Evolutionary conservation across 2,113 vertebrate species (phyloP).

Genomic region (Natator depressus): DNA sequence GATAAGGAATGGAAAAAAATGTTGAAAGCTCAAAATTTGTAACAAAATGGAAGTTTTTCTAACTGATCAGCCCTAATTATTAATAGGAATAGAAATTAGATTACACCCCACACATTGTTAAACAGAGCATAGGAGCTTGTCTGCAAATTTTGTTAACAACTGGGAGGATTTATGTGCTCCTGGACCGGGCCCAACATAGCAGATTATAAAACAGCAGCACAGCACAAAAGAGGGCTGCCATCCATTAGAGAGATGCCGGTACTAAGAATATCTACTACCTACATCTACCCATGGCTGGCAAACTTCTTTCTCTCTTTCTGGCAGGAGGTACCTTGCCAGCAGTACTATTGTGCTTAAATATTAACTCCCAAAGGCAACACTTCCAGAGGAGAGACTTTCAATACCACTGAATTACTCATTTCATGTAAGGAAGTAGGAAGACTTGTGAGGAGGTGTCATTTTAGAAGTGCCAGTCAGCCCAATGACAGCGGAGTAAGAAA

Average conservation of each 20-base stretch:
- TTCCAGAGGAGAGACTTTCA: not conserved
- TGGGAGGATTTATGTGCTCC: conserved; percentile 16
- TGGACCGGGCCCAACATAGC: not conserved
- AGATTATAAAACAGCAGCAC: not conserved
- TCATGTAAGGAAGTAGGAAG: conserved; percentile 10
- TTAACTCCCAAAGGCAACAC: not conserved
- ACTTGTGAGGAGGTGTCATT: not conserved
- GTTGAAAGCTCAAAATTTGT: not conserved
- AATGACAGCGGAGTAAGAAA: not conserved
- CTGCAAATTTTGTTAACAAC: conserved; percentile 37
- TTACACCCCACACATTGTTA: not conserved
- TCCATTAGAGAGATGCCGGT: conserved; percentile 51
- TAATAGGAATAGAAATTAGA: not conserved
- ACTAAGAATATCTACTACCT: conserved; percentile 66
- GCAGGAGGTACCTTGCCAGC: conserved; percentile 43
- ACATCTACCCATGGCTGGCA: conserved; percentile 29
- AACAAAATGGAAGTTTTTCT: not conserved
- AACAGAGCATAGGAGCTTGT: not conserved
- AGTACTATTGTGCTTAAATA: not conserved
- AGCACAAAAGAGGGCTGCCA: too few species aligned
- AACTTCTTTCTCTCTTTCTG: conserved; percentile 26
- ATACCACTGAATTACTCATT: conserved; percentile 22
- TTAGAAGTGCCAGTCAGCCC: conserved; percentile 32
- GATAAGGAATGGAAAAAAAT: not conserved
- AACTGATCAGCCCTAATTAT: not conserved